Conservation (phyloP, 1,140 invertebrate genomes). For the Oreohelix idahoensis region DNA sequence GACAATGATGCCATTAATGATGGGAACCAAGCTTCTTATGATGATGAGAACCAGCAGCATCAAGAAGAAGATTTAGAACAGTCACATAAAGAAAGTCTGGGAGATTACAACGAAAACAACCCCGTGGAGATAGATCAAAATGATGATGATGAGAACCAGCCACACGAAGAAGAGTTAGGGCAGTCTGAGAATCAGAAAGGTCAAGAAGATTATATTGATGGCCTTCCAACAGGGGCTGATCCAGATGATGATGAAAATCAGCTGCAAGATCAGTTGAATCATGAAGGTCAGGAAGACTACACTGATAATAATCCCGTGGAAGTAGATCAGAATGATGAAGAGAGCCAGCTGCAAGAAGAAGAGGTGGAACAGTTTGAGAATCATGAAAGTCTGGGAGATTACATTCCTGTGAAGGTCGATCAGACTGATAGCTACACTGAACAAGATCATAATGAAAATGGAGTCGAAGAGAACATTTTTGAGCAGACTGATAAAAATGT, state of each 20-base stretch:
- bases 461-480: not conserved
- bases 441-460: not conserved
- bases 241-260: not conserved
- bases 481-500: not conserved
- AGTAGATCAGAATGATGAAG: no score
- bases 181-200: no score
- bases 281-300: not conserved
- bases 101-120: not conserved
- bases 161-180: no score
- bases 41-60: constrained; percentile 31
- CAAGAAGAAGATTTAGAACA: constrained; percentile 35
- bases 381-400: no score
- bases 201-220: no score
- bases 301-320: not conserved
- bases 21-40: not conserved
- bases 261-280: not conserved
- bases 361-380: no score
- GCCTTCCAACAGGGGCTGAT: not conserved
- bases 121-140: not conserved
- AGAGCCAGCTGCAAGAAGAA: no score
- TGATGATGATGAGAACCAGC: no score
- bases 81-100: constrained; percentile 11
- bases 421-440: not conserved
- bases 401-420: no score
- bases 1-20: not conserved